phyloP scores from a whole-genome alignment of 2,113 vertebrate species.

The Ptychochromis oligacanthus region DNA sequence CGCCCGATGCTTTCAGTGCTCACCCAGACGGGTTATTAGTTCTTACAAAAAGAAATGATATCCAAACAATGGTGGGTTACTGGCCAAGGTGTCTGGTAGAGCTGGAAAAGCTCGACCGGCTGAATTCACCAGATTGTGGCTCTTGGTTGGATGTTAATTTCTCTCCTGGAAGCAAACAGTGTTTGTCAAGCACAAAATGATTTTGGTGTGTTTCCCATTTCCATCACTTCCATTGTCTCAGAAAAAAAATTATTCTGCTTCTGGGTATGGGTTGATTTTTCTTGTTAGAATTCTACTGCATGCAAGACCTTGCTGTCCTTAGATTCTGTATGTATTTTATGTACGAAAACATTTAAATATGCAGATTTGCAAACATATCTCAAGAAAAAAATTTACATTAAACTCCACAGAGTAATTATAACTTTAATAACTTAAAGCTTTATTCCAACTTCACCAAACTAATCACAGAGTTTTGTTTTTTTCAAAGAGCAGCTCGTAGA shows the following conservation, averaged over 20 bases:
- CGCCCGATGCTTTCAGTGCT: not conserved
- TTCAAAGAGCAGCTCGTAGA: not conserved
- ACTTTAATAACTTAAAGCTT: not conserved
- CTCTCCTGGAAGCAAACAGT: slow-evolving; percentile 19
- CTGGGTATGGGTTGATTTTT: not conserved
- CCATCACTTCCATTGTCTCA: slow-evolving; percentile 28
- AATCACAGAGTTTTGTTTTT: not conserved
- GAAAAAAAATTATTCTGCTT: not conserved
- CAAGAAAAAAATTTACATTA: not conserved
- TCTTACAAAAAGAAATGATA: not conserved
- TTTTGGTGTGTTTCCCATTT: slow-evolving; percentile 31
- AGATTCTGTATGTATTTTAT: not conserved
- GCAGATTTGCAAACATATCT: no score
- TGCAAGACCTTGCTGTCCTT: not conserved
- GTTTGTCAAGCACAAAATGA: slow-evolving; percentile 37
- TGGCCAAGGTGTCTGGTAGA: slow-evolving; percentile 15
- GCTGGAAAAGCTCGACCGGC: slow-evolving; percentile 21
- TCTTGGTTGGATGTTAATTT: slow-evolving; percentile 33
- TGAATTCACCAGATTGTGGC: slow-evolving; percentile 21
- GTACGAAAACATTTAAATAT: no score
- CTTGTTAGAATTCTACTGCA: not conserved
- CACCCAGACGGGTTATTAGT: not conserved
- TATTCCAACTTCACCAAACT: not conserved
- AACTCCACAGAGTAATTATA: not conserved
- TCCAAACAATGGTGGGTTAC: slow-evolving; percentile 22